phyloP scores from a whole-genome alignment of 2,888 invertebrate species.

The Drosophila mayaguana region DNA sequence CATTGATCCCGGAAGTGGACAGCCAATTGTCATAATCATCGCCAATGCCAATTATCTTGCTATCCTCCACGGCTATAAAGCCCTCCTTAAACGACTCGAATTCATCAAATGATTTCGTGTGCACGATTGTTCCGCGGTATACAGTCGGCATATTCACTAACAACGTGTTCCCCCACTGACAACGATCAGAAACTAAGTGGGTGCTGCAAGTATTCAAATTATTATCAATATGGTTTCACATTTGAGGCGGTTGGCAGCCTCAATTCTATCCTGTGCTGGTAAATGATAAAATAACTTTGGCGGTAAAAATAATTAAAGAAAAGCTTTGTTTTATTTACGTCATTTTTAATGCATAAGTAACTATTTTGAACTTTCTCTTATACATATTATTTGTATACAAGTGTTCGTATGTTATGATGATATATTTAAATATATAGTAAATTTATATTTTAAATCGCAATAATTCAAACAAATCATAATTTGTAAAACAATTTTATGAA shows the following conservation, averaged over 20 bases:
- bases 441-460: background rate
- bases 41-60: slow-evolving; percentile 86
- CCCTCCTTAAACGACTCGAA: slow-evolving; percentile 86
- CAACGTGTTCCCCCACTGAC: slow-evolving; percentile 20
- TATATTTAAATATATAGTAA: background rate
- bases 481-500: no score
- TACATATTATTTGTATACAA: background rate
- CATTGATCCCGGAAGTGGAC: slow-evolving; percentile 1
- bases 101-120: slow-evolving; percentile 83
- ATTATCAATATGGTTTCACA: background rate
- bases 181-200: slow-evolving; percentile 27
- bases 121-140: slow-evolving; percentile 84
- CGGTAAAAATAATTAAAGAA: background rate
- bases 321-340: background rate
- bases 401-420: no score
- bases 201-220: slow-evolving; percentile 61
- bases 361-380: background rate
- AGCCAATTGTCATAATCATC: slow-evolving; percentile 75
- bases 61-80: slow-evolving; percentile 86
- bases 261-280: background rate
- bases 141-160: slow-evolving; percentile 70
- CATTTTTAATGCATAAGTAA: no score
- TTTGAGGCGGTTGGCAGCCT: slow-evolving; percentile 4
- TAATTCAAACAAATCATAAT: background rate
- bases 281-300: slow-evolving; percentile 29